Evolutionary conservation across 2,113 vertebrate genomes (phyloP), one percentile per base, ranked within the genome.

Genomic region (Spizaetus ornatus): DNA sequence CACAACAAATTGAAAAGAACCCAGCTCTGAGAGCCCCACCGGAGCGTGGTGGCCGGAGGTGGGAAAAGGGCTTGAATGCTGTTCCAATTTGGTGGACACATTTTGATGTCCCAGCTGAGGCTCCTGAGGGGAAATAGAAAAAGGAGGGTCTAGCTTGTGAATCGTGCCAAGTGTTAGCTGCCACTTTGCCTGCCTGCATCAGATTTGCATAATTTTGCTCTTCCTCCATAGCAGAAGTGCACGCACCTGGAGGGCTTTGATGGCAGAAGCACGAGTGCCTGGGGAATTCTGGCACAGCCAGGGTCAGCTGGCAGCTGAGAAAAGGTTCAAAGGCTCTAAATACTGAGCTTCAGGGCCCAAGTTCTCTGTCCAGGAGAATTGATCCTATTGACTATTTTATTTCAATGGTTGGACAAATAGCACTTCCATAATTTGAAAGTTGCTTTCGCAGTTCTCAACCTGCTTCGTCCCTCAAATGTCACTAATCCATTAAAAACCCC

Each of bases 141-240:
- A 90, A 94, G 40, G 58, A 88, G 67, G 79, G 50, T 70, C 85
- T 88, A 55, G 55, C 52, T n/a, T 83, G 23, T 83, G 63, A 73
- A 70, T 66, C 3, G 1, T 81, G 96, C 90, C 95, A 95, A 96
- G 40, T 11, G 10, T 77, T 93, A 92, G 92, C 71, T 95, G 76
- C 92, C 67, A 71, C 95, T 88, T 50, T 59, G 95, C 90, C 71
- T 97, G 95, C 90, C 82, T 95, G 74, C 79, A 95, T 97, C 63
- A 78, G 71, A 97, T 96, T 88, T 95, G 71, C 93, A 97, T 97
- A 90, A 93, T 96, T 96, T 93, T 94, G 58, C 71, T 87, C 72
- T 73, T 96, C 80, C 85, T 96, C 88, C 74, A 52, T 63, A 95
- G 81, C 89, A 96, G 82, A 94, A 96, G 85, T 93, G 82, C 63